These are phyloP conservation scores for Casuarius casuarius DNA, from an alignment of 2,113 vertebrate genomes.

Conservation along the genomic window DNA sequence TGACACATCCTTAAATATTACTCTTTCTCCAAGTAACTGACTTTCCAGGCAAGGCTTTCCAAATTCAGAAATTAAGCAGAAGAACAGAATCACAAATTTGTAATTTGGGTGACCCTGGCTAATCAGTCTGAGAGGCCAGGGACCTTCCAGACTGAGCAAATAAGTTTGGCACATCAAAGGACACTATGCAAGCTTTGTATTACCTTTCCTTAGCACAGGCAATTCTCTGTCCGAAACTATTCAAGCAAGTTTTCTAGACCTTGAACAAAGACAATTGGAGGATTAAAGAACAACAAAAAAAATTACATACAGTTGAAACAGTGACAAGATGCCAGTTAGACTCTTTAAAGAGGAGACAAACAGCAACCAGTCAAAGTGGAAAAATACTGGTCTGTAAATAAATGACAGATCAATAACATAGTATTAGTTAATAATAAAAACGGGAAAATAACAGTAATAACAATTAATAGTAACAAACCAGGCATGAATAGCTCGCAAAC, in stretches of 20 bases:
- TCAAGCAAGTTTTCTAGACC: background rate
- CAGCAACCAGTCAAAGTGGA: background rate
- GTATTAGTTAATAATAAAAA: background rate
- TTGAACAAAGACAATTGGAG: background rate
- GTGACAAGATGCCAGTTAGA: background rate
- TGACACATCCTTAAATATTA: rapidly evolving
- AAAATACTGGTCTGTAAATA: background rate
- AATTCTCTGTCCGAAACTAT: background rate
- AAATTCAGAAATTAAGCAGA: background rate
- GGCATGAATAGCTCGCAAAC: background rate
- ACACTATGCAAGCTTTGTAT: background rate
- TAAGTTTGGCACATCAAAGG: background rate
- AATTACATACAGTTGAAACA: background rate
- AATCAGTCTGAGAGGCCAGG: background rate
- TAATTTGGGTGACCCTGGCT: rapidly evolving
- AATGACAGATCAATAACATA: background rate
- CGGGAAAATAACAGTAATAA: background rate
- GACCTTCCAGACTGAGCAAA: background rate
- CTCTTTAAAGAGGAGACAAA: background rate
- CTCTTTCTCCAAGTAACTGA: background rate
- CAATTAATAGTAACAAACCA: background rate
- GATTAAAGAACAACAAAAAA: background rate
- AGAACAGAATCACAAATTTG: background rate
- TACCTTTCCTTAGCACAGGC: background rate
- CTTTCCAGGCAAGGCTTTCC: background rate